Conservation (phyloP, 2,113 vertebrate genomes). For the Platysternon megacephalum region DNA sequence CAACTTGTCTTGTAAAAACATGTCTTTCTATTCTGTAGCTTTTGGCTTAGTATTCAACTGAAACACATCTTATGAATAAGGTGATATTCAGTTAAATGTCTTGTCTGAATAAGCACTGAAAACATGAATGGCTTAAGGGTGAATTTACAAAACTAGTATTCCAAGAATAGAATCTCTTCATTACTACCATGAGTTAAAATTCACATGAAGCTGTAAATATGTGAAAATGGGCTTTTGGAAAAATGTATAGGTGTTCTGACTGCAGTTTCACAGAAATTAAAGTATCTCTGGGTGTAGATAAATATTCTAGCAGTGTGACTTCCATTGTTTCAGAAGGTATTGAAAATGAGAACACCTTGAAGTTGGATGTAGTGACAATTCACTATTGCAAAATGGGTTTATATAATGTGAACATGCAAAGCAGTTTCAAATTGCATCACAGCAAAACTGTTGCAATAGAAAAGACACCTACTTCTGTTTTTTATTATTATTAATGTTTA, state of each 20-base stretch:
- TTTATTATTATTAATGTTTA: neutral
- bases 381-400: neutral
- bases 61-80: neutral
- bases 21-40: neutral
- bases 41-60: neutral
- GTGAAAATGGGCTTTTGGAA: neutral
- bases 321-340: neutral
- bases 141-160: neutral
- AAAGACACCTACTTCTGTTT: neutral
- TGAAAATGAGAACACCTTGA: neutral
- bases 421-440: neutral
- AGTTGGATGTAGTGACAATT: neutral
- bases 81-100: neutral
- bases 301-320: neutral
- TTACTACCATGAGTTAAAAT: neutral
- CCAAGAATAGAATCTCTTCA: fast-evolving
- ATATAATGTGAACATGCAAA: neutral
- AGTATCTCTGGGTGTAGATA: fast-evolving
- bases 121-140: neutral
- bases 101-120: neutral
- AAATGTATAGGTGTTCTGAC: neutral
- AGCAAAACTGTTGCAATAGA: neutral
- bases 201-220: neutral
- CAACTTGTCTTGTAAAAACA: neutral
- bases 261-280: fast-evolving